Percentiles rank a stretch among this genome's conserved stretches.
Conservation (phyloP, 2,113 vertebrate genomes). For the Vulpes ferrilata region DNA sequence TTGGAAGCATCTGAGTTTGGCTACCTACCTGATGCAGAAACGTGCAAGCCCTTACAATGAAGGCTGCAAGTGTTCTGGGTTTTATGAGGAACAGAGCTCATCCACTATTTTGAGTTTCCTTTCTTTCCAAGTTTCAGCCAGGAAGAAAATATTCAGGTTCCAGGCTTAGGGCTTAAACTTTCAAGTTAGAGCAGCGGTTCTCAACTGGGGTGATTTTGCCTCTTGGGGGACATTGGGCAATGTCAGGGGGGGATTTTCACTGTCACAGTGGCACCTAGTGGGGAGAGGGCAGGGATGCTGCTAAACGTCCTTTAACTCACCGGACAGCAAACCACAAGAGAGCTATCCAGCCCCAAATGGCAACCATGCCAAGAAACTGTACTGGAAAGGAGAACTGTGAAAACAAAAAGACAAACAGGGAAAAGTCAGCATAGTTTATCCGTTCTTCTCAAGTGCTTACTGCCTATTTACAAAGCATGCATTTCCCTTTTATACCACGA, state of each 20-base stretch:
- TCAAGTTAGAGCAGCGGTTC: neutral
- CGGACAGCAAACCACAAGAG: neutral
- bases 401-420: neutral
- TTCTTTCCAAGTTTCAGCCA: neutral
- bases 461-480: neutral
- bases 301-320: neutral
- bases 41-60: neutral
- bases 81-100: neutral
- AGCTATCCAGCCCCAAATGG: neutral
- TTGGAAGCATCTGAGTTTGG: neutral
- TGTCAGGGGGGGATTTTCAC: neutral
- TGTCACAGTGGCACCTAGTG: neutral
- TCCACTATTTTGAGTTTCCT: neutral
- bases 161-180: neutral
- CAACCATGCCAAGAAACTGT: neutral
- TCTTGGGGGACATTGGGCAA: too few relatives aligned
- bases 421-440: neutral
- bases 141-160: neutral
- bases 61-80: neutral
- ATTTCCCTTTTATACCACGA: conserved; percentile 51
- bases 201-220: neutral
- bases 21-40: neutral
- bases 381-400: neutral
- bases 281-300: neutral
- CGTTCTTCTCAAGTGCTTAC: neutral